phyloP scores from a whole-genome alignment of 2,797 vertebrate species.

The Phoeniculus purpureus region DNA sequence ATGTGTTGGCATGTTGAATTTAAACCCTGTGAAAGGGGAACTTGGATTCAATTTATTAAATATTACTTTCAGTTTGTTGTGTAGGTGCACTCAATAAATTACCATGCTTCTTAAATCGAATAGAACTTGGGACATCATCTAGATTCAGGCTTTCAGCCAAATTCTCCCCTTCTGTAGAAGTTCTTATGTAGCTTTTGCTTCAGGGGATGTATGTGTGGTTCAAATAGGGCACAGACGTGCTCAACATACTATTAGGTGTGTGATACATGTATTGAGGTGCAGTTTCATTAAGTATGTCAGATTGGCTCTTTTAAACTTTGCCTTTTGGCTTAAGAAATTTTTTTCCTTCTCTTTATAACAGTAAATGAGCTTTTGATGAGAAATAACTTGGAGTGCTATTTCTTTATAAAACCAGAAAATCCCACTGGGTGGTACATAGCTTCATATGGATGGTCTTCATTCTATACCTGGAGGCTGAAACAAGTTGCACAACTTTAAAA shows the following conservation, averaged over 20 bases:
- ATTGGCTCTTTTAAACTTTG: not conserved
- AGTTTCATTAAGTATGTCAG: not conserved
- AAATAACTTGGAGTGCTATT: not conserved
- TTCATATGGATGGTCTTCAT: not conserved
- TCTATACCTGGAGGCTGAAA: not conserved
- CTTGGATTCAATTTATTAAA: slow-evolving; percentile 2
- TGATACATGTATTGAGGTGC: not conserved
- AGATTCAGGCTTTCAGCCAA: slow-evolving; percentile 18
- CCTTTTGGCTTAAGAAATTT: not conserved
- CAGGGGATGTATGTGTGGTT: not conserved
- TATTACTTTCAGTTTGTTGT: slow-evolving; percentile 10
- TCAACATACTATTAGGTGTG: fast-evolving
- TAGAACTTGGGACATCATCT: not conserved
- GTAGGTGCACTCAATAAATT: slow-evolving; percentile 38
- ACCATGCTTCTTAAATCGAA: slow-evolving; percentile 8
- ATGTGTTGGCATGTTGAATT: not conserved
- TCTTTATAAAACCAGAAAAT: not conserved
- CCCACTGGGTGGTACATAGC: not conserved
- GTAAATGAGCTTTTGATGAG: not conserved
- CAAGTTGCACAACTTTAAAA: not conserved
- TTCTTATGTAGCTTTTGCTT: not conserved
- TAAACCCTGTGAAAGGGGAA: not conserved
- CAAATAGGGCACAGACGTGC: not conserved
- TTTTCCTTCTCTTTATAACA: not conserved
- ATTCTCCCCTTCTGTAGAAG: not conserved